A percentile compares a stretch with the other conserved stretches of the same genome.
Evolutionary conservation across 2,113 vertebrate species (phyloP).

Genomic region (Galemys pyrenaicus): DNA sequence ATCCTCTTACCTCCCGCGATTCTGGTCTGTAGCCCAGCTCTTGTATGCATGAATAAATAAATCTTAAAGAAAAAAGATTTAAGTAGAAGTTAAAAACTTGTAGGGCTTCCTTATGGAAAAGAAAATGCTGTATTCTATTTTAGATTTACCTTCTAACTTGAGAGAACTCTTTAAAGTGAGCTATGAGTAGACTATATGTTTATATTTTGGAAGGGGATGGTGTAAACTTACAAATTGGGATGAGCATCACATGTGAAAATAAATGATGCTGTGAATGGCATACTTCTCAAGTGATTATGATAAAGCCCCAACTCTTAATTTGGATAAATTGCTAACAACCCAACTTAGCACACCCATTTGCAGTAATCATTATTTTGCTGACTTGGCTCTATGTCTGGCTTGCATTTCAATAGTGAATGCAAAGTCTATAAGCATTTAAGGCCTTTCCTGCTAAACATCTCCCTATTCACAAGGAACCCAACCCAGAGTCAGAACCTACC

Average conservation of each 20-base stretch:
- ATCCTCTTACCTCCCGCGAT: too few relatives aligned
- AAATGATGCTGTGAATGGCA: constrained; percentile 79
- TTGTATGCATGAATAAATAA: too few relatives aligned
- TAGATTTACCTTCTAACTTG: constrained; percentile 74
- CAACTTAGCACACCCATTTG: constrained; percentile 63
- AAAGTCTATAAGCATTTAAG: constrained; percentile 75
- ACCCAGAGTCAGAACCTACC: constrained; percentile 41
- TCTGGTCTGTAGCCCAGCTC: too few relatives aligned
- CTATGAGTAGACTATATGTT: constrained; percentile 69
- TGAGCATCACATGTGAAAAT: constrained; percentile 74
- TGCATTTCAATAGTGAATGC: constrained; percentile 80
- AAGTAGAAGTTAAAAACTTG: constrained; percentile 19
- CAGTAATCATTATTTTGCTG: constrained; percentile 79
- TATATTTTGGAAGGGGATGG: constrained; percentile 80
- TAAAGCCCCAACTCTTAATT: constrained; percentile 78
- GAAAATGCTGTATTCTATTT: not conserved
- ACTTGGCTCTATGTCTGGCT: constrained; percentile 79
- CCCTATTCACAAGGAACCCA: constrained; percentile 53
- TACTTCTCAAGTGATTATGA: constrained; percentile 74
- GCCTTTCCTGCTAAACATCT: constrained; percentile 70
- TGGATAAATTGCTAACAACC: constrained; percentile 80
- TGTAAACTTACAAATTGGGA: constrained; percentile 75
- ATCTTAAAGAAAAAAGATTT: too few relatives aligned
- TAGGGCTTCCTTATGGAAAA: not conserved
- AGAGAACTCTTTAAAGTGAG: constrained; percentile 62